phyloP scores from a whole-genome alignment of 2,888 invertebrate genomes.

The Aspidapion aeneum region DNA sequence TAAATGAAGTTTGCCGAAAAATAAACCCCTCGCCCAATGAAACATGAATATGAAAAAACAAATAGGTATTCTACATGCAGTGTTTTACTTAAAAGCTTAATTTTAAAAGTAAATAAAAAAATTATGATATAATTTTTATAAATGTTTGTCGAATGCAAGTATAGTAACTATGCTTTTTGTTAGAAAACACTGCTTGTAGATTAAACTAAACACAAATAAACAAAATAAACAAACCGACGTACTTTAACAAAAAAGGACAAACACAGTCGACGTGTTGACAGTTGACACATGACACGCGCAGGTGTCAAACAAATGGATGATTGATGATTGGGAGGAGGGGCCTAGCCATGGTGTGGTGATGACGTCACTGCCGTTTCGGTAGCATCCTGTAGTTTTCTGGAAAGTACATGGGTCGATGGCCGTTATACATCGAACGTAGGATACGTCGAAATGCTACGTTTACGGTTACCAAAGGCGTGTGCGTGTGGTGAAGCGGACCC shows the following conservation, averaged over 20 bases:
- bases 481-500: neutral
- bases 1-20: too few relatives aligned
- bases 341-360: neutral
- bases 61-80: too few relatives aligned
- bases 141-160: too few relatives aligned
- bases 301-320: neutral
- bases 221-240: slow-evolving; percentile 7
- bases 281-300: neutral
- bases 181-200: too few relatives aligned
- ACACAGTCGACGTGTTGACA: neutral
- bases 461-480: too few relatives aligned
- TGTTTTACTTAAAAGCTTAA: too few relatives aligned
- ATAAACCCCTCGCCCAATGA: too few relatives aligned
- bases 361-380: slow-evolving; percentile 39
- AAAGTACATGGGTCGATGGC: slow-evolving; percentile 42
- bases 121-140: too few relatives aligned
- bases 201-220: neutral
- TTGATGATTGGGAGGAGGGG: neutral
- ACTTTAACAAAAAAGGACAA: neutral
- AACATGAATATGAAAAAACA: too few relatives aligned
- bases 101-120: too few relatives aligned
- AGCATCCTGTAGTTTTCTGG: slow-evolving; percentile 46
- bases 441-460: slow-evolving; percentile 32
- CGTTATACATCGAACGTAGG: slow-evolving; percentile 42
- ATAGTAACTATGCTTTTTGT: too few relatives aligned